Evolutionary conservation across 2,888 invertebrate genomes (phyloP).

Genomic region (Sicus ferrugineus): DNA sequence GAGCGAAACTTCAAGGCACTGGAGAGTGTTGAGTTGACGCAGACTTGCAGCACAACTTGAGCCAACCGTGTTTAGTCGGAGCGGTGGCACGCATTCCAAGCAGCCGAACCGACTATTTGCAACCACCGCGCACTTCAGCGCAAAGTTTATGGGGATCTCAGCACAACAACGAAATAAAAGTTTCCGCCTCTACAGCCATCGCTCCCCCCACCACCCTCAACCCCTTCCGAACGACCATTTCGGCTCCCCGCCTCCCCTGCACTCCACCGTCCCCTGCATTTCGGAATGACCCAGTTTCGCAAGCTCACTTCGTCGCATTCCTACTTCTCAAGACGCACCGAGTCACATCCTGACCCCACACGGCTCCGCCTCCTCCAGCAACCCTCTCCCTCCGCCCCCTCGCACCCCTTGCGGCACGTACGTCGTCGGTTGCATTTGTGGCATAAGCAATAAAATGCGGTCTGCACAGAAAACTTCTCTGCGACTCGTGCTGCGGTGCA

Average conservation of each 20-base stretch:
- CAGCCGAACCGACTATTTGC: not conserved
- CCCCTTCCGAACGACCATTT: too few species aligned
- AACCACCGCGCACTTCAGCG: not conserved
- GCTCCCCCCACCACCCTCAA: too few species aligned
- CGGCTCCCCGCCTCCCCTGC: not conserved
- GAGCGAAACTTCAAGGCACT: not conserved
- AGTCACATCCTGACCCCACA: not conserved
- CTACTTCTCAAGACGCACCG: not conserved
- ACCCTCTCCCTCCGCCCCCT: not conserved
- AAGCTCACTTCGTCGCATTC: not conserved
- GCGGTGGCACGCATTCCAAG: too few species aligned
- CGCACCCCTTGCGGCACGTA: not conserved
- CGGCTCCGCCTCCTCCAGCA: not conserved
- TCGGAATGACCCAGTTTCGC: constrained; percentile 19
- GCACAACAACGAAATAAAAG: constrained; percentile 6
- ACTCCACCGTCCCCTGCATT: not conserved
- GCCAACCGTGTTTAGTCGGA: not conserved
- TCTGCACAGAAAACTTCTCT: too few species aligned
- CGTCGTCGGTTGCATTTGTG: too few species aligned
- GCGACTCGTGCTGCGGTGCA: too few species aligned
- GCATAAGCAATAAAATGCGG: too few species aligned
- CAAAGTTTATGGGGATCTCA: not conserved
- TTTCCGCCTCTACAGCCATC: not conserved
- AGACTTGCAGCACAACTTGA: not conserved
- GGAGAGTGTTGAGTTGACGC: not conserved